Base-by-base conservation (phyloP, 2,888 invertebrate genomes). In the Alsophila aescularia region DNA sequence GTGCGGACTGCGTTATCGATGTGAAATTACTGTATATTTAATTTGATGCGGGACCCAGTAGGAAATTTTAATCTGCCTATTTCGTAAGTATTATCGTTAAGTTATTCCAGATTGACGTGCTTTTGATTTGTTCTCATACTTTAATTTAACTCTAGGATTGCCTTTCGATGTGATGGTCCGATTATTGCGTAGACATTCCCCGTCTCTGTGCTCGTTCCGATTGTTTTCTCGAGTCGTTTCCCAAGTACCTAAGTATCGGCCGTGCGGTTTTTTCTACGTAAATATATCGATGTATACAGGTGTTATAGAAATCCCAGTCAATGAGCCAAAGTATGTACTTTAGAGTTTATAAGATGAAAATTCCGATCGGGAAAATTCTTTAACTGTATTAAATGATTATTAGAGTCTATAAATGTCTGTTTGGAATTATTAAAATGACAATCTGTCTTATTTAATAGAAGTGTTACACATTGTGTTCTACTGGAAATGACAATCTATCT, bases 81-180 rank as follows among this genome's bases (percentile, higher is more conserved):
- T n/a, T 78, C 80, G 73, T 87, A 86, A 87, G 88, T 88, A 83
- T 87, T 88, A 87, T 73, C 79, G 69, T 83, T 89, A 87, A 87
- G 85, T 87, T 89, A 85, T 87, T 89, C 85, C 85, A 84, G 77
- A 82, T 83, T 81, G 83, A 83, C 80, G 75, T 79, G 82, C 80
- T 83, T 77, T 79, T 79, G 83, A 74, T 80, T 79, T 74, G 72
- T 79, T 72, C 68, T 73, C 68, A 64, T 73, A 70, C 72, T 64
- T 66, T 69, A 51, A 63, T 56, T 41, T 39, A 67, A 66, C 66
- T 66, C 69, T 70, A 60, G 66, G 64, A 72, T 71, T 64, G 58
- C 64, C 69, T 70, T 64, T 64, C 62, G 63, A 63, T 70, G 68
- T 74, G 62, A 69, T 69, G 52, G 21, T 66, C 62, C 64, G 51